Conservation (phyloP, 2,797 vertebrate species). For the Rhinatrema bivittatum region DNA sequence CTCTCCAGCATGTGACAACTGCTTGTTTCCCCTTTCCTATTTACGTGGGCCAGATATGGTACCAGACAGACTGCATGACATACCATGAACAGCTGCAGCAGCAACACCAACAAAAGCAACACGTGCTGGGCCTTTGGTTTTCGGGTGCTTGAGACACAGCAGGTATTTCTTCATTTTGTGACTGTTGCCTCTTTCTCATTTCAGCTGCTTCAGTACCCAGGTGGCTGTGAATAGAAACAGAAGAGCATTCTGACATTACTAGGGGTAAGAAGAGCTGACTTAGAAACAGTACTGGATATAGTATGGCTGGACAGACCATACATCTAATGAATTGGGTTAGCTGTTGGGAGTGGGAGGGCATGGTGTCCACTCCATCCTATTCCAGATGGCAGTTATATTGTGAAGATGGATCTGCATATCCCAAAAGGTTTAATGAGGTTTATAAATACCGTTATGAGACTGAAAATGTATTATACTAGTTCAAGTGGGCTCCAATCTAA, state of each 20-base stretch:
- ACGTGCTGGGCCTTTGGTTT: conserved; percentile 90
- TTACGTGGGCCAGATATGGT: conserved; percentile 16
- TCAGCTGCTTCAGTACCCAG: conserved; percentile 76
- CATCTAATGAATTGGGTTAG: too few species aligned
- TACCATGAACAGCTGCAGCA: conserved; percentile 99
- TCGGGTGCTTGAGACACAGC: conserved; percentile 75
- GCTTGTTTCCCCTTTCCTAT: background rate
- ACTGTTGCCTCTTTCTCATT: conserved; percentile 97
- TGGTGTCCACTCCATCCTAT: too few species aligned
- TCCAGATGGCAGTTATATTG: too few species aligned
- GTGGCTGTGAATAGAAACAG: conserved; percentile 47
- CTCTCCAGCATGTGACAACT: background rate
- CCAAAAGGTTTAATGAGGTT: too few species aligned
- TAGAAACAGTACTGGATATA: too few species aligned
- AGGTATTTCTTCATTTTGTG: conserved; percentile 84
- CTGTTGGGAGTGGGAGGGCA: too few species aligned
- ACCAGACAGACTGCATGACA: conserved; percentile 38
- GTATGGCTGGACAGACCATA: too few species aligned
- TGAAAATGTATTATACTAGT: too few species aligned
- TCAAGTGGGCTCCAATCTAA: too few species aligned
- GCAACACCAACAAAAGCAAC: conserved; percentile 97
- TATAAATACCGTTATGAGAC: too few species aligned
- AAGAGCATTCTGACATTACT: conserved; percentile 23
- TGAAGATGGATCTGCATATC: too few species aligned
- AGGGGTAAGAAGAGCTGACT: too few species aligned